Base-by-base conservation (phyloP, 2,888 invertebrate genomes). In the Trichogramma evanescens region DNA sequence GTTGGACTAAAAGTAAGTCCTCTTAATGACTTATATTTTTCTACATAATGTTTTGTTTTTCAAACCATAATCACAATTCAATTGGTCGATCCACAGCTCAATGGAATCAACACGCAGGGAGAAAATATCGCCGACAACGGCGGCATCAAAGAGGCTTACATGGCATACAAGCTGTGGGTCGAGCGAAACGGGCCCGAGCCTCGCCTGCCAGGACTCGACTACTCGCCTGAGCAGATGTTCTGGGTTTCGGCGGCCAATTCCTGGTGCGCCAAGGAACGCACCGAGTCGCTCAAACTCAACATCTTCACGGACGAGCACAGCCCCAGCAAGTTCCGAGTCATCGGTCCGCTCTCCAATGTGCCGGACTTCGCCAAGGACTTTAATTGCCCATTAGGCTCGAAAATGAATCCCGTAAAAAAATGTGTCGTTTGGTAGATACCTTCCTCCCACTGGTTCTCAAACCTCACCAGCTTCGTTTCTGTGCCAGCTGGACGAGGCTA, bases 61-160 rank as follows among this genome's bases (percentile, higher is more conserved):
- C 6, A 41, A 45, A 26, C 10, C 10, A 13, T 44, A 13, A 44
- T 26, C 40, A 45, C 5, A 54, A 48, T 63, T 64, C 69, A 70
- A 6, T 41, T 4, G 26, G 6, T 43, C n/a, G 4, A 63, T 65
- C 75, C 79, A 13, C 77, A 93, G 93, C 75, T 96, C 56, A 93
- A 95, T 72, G 95, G 95, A 55, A 86, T 93, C 62, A 91, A 91
- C 72, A 94, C 94, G 0, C 93, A 93, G 79, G 93, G 93, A 9
- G 95, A 95, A 76, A 95, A 95, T 75, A 95, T 95, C 60, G 95
- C 95, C 0, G 95, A 95, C 76, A 95, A 95, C 74, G 95, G 94
- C 3, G 95, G 95, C 1, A 86, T 95, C 65, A 95, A 94, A 75
- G 90, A 92, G 74, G 91, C 95, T 0, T 95, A 95, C 77, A 81